Conservation (phyloP, 2,888 invertebrate genomes). For the Trissolcus brochymenae region DNA sequence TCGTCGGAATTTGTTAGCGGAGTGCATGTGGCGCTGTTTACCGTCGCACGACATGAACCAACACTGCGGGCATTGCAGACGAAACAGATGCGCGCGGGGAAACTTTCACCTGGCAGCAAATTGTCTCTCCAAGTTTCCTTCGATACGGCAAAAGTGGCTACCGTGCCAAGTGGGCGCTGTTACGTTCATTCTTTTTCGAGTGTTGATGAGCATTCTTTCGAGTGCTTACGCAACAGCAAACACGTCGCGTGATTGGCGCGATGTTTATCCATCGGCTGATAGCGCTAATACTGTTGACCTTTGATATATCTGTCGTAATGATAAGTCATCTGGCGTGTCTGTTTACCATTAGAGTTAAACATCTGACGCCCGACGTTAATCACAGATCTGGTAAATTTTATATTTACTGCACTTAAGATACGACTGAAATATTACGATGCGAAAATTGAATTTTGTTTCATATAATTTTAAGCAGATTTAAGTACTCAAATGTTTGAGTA, state of each 20-base stretch:
- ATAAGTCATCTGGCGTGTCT: slow-evolving; percentile 47
- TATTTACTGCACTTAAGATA: not conserved
- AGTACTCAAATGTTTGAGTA: no score
- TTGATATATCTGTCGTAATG: slow-evolving; percentile 47
- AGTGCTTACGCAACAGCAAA: slow-evolving; percentile 17
- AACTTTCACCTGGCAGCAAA: slow-evolving; percentile 48
- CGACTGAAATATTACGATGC: not conserved
- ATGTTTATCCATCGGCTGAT: slow-evolving; percentile 48
- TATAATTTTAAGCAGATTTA: no score
- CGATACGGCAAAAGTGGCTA: slow-evolving; percentile 30
- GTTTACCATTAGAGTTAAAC: slow-evolving; percentile 30
- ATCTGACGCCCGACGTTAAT: slow-evolving; percentile 12
- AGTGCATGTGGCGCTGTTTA: slow-evolving; percentile 39
- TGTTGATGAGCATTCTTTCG: slow-evolving; percentile 33
- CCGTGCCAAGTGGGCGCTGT: slow-evolving; percentile 4
- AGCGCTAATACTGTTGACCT: slow-evolving; percentile 30
- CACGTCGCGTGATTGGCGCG: slow-evolving; percentile 47
- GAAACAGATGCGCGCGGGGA: slow-evolving; percentile 49
- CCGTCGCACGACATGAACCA: slow-evolving; percentile 45
- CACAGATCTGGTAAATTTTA: not conserved
- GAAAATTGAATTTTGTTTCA: no score
- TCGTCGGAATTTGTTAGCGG: slow-evolving; percentile 25
- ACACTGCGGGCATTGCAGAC: slow-evolving; percentile 37
- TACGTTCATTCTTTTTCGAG: slow-evolving; percentile 38
- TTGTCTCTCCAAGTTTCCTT: slow-evolving; percentile 44